phyloP scores from a whole-genome alignment of 2,888 invertebrate genomes.

The Tetragnatha montana region DNA sequence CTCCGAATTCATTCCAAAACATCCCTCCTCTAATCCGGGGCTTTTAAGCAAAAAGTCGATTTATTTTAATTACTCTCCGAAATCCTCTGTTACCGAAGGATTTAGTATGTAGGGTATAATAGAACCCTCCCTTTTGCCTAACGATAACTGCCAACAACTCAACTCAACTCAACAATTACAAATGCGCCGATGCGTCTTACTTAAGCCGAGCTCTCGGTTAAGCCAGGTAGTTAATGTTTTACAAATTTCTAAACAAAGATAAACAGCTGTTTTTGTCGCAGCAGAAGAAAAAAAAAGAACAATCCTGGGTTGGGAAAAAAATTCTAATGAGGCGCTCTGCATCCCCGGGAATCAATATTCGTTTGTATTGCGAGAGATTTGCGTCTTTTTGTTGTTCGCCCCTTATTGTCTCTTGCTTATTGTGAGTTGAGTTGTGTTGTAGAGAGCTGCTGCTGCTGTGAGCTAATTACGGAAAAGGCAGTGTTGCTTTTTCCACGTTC shows the following conservation, averaged over 20 bases:
- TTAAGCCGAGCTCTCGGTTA: constrained; percentile 30
- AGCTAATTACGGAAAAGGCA: too few relatives aligned
- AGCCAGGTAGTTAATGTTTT: constrained; percentile 30
- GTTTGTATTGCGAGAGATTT: background rate
- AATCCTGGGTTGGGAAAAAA: background rate
- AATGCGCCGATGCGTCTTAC: constrained; percentile 42
- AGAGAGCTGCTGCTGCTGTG: too few relatives aligned
- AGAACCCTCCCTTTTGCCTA: constrained; percentile 12
- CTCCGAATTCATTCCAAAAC: background rate
- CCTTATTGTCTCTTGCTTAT: background rate
- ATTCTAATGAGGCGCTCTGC: background rate
- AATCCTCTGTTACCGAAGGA: constrained; percentile 20
- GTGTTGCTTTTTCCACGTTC: too few relatives aligned
- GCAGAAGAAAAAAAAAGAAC: background rate
- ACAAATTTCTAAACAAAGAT: constrained; percentile 41
- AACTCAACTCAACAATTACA: constrained; percentile 16
- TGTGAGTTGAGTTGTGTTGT: background rate
- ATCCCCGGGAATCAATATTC: background rate
- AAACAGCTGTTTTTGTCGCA: constrained; percentile 15
- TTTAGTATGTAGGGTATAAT: constrained; percentile 12
- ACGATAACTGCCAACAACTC: constrained; percentile 25
- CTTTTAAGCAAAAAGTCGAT: constrained; percentile 9
- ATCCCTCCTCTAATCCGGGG: background rate
- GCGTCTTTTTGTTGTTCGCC: background rate
- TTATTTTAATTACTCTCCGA: constrained; percentile 52